Evolutionary conservation across 2,797 vertebrate genomes (phyloP).

Genomic region (Microhierax caerulescens): DNA sequence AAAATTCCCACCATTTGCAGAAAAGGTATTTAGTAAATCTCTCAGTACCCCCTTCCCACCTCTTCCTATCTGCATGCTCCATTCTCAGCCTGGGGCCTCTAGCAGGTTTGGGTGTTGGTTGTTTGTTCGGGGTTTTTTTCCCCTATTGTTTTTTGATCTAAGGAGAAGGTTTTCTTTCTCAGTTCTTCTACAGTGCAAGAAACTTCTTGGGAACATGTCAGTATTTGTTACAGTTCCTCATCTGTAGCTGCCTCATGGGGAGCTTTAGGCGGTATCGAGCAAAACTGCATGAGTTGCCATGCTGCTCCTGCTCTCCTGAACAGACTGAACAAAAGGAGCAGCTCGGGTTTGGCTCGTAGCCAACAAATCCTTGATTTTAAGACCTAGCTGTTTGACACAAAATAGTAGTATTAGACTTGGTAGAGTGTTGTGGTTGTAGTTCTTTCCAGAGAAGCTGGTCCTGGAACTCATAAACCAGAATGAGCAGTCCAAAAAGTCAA

Average conservation of each 20-base stretch:
- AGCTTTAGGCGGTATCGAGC: neutral
- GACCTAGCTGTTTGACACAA: neutral
- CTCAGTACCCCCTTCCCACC: neutral
- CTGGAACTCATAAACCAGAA: neutral
- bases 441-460: neutral
- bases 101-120: neutral
- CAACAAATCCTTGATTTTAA: neutral
- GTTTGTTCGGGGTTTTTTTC: fast-evolving
- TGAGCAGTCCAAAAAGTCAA: neutral
- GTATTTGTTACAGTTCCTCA: neutral
- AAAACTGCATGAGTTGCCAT: neutral
- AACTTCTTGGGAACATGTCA: neutral
- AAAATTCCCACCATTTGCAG: neutral
- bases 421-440: neutral
- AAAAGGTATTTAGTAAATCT: neutral
- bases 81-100: neutral
- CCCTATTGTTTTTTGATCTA: neutral
- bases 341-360: neutral
- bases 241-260: neutral
- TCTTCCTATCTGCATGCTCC: neutral
- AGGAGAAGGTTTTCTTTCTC: neutral
- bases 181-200: neutral
- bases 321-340: neutral
- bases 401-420: neutral
- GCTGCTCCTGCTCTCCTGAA: neutral